phyloP scores from a whole-genome alignment of 2,888 invertebrate species.

The Suillia variegata region DNA sequence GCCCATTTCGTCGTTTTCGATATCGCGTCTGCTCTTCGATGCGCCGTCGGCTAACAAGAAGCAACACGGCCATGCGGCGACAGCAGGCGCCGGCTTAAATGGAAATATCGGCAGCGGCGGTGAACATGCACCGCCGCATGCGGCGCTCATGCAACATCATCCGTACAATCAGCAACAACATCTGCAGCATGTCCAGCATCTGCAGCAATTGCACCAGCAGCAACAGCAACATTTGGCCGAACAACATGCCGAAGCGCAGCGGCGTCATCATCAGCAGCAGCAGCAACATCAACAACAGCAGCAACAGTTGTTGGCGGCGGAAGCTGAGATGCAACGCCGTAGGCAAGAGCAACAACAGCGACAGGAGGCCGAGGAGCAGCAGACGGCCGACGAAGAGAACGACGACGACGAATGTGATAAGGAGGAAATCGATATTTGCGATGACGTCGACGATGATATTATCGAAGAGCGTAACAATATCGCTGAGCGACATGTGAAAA shows the following conservation, averaged over 20 bases:
- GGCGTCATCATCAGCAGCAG: conserved; percentile 36
- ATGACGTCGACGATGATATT: conserved; percentile 46
- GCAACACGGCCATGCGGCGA: conserved; percentile 39
- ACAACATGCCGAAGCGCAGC: conserved; percentile 38
- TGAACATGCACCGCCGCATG: conserved; percentile 26
- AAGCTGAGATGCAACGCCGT: conserved; percentile 28
- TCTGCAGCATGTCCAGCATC: conserved; percentile 48
- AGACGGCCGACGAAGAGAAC: conserved; percentile 26
- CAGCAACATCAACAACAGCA: conserved; percentile 37
- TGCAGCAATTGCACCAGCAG: conserved; percentile 45
- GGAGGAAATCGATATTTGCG: conserved; percentile 52
- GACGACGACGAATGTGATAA: conserved; percentile 45
- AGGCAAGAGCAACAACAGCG: conserved; percentile 34
- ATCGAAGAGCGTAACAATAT: conserved; percentile 19
- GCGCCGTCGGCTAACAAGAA: conserved; percentile 44
- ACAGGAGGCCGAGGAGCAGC: conserved; percentile 18
- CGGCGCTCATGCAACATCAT: conserved; percentile 43
- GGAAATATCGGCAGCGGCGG: conserved; percentile 27
- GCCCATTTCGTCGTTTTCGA: conserved; percentile 61
- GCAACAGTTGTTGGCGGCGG: conserved; percentile 33
- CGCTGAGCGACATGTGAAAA: conserved; percentile 29
- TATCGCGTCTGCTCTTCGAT: conserved; percentile 58
- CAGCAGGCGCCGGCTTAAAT: conserved; percentile 31
- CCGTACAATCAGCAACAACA: conserved; percentile 55
- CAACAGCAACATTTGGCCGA: conserved; percentile 37